These are phyloP conservation scores for Oxystoma pomonae DNA, from an alignment of 2,888 invertebrate species.

Conservation along the genomic window DNA sequence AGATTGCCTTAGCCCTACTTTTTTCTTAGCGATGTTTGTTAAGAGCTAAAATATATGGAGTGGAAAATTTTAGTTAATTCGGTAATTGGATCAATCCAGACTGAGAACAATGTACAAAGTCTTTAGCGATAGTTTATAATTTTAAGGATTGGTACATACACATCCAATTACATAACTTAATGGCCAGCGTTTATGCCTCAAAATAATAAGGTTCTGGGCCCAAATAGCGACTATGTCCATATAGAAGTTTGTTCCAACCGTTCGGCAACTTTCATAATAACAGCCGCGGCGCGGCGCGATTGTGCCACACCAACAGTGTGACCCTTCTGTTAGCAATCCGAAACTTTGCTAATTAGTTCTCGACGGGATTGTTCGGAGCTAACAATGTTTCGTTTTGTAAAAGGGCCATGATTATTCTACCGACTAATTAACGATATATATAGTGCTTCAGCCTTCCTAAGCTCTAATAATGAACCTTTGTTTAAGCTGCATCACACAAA, in stretches of 20 bases:
- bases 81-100: too few species aligned
- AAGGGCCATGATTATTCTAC: background rate
- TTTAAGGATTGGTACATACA: too few species aligned
- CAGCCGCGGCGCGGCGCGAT: slow-evolving; percentile 11
- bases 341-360: slow-evolving; percentile 32
- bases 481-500: background rate
- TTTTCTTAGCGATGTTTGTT: too few species aligned
- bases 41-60: too few species aligned
- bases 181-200: too few species aligned
- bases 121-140: too few species aligned
- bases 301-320: slow-evolving; percentile 20
- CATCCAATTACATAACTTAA: too few species aligned
- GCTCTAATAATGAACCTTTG: background rate
- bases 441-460: background rate
- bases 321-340: slow-evolving; percentile 20
- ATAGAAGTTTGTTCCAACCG: background rate
- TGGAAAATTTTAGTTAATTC: too few species aligned
- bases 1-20: too few species aligned
- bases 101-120: too few species aligned
- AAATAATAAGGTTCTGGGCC: background rate
- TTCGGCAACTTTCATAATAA: slow-evolving; percentile 16
- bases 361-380: slow-evolving; percentile 21
- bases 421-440: background rate
- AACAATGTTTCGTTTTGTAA: slow-evolving; percentile 25
- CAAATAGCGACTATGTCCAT: background rate